These are phyloP conservation scores for Drosophila virilis DNA, from an alignment of 1,140 invertebrate species.

Conservation along the genomic window DNA sequence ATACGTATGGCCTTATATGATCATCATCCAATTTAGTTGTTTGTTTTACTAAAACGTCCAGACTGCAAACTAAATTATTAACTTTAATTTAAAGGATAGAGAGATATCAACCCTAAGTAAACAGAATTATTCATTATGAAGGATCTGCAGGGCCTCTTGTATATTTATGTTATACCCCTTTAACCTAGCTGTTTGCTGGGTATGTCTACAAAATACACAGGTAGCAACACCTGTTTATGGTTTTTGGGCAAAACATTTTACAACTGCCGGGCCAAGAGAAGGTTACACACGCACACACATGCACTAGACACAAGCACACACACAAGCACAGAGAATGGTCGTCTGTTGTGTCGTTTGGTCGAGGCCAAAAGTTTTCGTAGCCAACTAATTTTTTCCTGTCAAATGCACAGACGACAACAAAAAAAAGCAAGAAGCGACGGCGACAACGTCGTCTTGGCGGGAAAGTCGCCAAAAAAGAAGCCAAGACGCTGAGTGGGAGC, in stretches of 20 bases:
- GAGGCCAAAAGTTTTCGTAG: constrained; percentile 79
- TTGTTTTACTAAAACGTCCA: background rate
- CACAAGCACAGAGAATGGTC: constrained; percentile 29
- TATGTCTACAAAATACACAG: constrained; percentile 34
- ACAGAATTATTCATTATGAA: background rate
- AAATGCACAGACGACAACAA: constrained; percentile 79
- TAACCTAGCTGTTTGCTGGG: constrained; percentile 19
- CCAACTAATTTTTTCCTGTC: constrained; percentile 81
- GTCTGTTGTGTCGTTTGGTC: constrained; percentile 49
- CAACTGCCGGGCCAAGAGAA: constrained; percentile 62
- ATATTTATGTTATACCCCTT: constrained; percentile 45
- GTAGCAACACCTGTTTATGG: constrained; percentile 79
- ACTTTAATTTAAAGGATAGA: background rate
- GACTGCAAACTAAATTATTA: no score
- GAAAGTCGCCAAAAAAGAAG: constrained; percentile 44
- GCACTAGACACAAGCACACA: constrained; percentile 28
- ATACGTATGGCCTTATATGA: background rate
- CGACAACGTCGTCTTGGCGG: constrained; percentile 64
- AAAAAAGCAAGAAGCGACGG: constrained; percentile 25
- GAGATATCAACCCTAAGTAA: background rate
- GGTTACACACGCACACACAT: constrained; percentile 47
- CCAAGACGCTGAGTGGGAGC: background rate
- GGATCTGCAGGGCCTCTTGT: background rate
- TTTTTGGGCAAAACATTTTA: constrained; percentile 78
- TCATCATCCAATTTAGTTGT: background rate